A percentile compares a stretch with the other conserved stretches of the same genome.
Evolutionary conservation across 2,888 invertebrate genomes (phyloP).

Genomic region (Aleiodes testaceus): DNA sequence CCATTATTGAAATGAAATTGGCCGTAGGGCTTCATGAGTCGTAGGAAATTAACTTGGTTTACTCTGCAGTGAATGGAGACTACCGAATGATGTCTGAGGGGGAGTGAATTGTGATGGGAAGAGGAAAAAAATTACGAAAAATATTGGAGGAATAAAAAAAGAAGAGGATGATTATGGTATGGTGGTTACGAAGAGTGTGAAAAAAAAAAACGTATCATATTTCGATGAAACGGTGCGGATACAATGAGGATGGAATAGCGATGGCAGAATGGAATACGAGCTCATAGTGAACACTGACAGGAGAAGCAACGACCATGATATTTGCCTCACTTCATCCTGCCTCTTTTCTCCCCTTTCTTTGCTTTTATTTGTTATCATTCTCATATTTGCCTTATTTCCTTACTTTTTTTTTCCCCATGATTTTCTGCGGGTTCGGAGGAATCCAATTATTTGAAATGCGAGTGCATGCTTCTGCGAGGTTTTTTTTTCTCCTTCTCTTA

Average conservation of each 20-base stretch:
- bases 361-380: constrained; percentile 14
- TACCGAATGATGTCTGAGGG: constrained; percentile 30
- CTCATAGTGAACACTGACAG: constrained; percentile 18
- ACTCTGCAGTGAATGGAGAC: constrained; percentile 19
- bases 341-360: constrained; percentile 16
- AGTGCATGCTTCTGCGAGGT: constrained; percentile 65
- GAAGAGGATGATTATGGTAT: constrained; percentile 17
- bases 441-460: constrained; percentile 69
- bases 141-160: not conserved
- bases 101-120: constrained; percentile 11
- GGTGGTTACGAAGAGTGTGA: constrained; percentile 25
- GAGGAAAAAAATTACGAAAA: constrained; percentile 10
- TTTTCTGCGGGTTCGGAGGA: constrained; percentile 58
- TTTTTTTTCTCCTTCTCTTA: constrained; percentile 61
- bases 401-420: constrained; percentile 54
- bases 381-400: constrained; percentile 33
- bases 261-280: constrained; percentile 17
- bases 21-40: not conserved
- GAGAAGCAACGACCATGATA: not conserved
- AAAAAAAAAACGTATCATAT: constrained; percentile 35
- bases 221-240: constrained; percentile 3
- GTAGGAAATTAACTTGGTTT: constrained; percentile 14
- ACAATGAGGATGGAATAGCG: constrained; percentile 11
- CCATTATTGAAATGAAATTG: constrained; percentile 18
- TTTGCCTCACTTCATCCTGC: constrained; percentile 19